Evolutionary conservation across 1,140 invertebrate species (phyloP), one percentile per base, ranked within the genome.

Genomic region (Cyphomyrmex costatus): DNA sequence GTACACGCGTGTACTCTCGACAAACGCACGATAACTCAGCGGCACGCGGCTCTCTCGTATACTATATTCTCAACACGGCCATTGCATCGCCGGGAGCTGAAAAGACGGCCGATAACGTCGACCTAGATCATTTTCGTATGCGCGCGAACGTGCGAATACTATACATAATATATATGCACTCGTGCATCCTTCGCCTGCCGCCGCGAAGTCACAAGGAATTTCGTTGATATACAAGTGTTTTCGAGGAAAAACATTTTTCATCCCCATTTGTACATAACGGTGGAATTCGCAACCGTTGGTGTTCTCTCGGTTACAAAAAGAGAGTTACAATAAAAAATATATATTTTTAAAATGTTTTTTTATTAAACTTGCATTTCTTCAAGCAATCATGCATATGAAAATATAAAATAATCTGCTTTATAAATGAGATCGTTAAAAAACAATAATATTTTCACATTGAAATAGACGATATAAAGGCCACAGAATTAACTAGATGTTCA

Each of bases 171-270:
- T 56, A 60, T 56, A 60, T 36, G 27, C 74, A 60, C 42, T 74
- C 33, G 53, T 27, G 24, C 66, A 30, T 82, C 19, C 12, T n/a
- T 53, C 42, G 16, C n/a, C 3, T 27, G 51, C 16, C 19, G 14
- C 27, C 71, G n/a, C 33, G 63, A 46, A 73, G 70, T 58, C 58
- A 27, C 19, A 30, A 78, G 87, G 79, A 70, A 61, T 86, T 80
- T 78, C 42, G 70, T 77, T 42, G 84, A 89, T 56, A 46, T 65
- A 6, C 66, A 89, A 89, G 49, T 86, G 49, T 78, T 86, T 61
- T 53, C 63, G 36, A n/a, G 19, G 58, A 14, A 68, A 79, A 65
- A 83, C 78, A 89, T 89, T 76, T 86, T 86, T 89, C 63, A 76
- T 58, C 63, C 74, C 49, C 61, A 66, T 76, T 73, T 86, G 71